phyloP scores from a whole-genome alignment of 1,140 invertebrate species.

The Hesperophylax magnus region DNA sequence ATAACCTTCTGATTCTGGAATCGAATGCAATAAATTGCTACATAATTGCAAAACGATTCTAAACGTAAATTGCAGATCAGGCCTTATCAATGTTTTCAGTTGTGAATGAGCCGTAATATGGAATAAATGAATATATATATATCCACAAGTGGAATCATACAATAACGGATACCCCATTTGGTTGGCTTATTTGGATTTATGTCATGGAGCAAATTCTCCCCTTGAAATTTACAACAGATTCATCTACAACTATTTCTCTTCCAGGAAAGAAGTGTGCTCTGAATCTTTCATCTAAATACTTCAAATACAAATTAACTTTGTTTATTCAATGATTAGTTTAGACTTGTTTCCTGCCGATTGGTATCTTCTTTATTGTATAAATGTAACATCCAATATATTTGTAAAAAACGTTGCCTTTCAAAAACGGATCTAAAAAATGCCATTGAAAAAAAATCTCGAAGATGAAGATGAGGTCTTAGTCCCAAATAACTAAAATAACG shows the following conservation, averaged over 20 bases:
- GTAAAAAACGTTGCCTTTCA: conserved; percentile 33
- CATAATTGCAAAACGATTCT: conserved; percentile 43
- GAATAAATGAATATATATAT: conserved; percentile 58
- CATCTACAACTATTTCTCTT: conserved; percentile 46
- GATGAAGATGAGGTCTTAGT: conserved; percentile 18
- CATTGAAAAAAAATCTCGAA: conserved; percentile 40
- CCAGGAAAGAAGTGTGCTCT: conserved; percentile 50
- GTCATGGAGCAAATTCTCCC: conserved; percentile 57
- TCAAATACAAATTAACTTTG: too few relatives aligned
- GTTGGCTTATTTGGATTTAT: conserved; percentile 60
- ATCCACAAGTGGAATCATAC: conserved; percentile 53
- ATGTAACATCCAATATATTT: conserved; percentile 50
- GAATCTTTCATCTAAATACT: conserved; percentile 49
- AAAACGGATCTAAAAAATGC: conserved; percentile 33
- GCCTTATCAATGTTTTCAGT: conserved; percentile 32
- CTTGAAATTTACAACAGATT: conserved; percentile 56
- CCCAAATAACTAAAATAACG: conserved; percentile 43
- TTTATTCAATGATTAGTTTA: too few relatives aligned
- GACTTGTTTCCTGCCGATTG: not conserved
- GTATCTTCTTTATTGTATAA: conserved; percentile 11
- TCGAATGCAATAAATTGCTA: conserved; percentile 34
- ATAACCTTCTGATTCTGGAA: conserved; percentile 45
- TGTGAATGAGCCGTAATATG: conserved; percentile 56
- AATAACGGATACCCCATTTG: conserved; percentile 59
- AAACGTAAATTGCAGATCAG: conserved; percentile 40